Percentiles rank a stretch among this genome's conserved stretches.
Conservation (phyloP, 2,113 vertebrate species). For the Odobenus rosmarus region DNA sequence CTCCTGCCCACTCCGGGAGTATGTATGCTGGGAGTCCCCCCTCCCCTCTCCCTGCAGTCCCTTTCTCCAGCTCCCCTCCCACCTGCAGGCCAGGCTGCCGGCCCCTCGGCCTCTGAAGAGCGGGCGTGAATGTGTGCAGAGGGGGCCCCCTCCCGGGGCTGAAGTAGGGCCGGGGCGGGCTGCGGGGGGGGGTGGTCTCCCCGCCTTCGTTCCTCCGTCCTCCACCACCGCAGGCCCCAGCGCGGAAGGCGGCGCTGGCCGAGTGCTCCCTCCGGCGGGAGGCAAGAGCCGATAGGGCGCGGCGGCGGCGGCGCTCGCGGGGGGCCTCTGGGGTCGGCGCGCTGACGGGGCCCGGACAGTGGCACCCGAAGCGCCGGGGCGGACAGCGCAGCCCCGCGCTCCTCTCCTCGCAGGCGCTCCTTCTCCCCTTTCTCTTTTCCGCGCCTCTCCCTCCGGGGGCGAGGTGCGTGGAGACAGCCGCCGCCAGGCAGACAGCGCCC, state of each 20-base stretch:
- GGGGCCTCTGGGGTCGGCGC: background rate
- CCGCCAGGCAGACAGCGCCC: rapidly evolving
- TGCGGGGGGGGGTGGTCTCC: background rate
- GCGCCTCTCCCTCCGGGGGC: background rate
- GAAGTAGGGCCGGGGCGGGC: background rate
- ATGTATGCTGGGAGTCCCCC: too few relatives aligned
- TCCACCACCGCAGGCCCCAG: background rate
- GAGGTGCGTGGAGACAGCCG: background rate
- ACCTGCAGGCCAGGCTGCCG: background rate
- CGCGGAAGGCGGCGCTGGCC: background rate
- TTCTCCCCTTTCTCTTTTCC: background rate
- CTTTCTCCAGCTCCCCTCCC: background rate
- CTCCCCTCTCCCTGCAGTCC: too few relatives aligned
- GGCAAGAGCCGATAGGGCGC: background rate
- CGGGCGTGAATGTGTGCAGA: background rate
- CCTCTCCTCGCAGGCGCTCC: background rate
- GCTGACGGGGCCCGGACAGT: background rate
- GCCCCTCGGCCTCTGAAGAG: background rate
- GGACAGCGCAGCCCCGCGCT: background rate
- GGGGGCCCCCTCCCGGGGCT: background rate
- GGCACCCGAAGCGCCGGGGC: background rate
- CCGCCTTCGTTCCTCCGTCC: background rate
- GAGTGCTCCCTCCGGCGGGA: background rate
- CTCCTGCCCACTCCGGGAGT: background rate
- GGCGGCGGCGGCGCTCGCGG: background rate